These are phyloP conservation scores for Acromyrmex echinatior DNA, from an alignment of 1,140 invertebrate genomes.

Conservation along the genomic window DNA sequence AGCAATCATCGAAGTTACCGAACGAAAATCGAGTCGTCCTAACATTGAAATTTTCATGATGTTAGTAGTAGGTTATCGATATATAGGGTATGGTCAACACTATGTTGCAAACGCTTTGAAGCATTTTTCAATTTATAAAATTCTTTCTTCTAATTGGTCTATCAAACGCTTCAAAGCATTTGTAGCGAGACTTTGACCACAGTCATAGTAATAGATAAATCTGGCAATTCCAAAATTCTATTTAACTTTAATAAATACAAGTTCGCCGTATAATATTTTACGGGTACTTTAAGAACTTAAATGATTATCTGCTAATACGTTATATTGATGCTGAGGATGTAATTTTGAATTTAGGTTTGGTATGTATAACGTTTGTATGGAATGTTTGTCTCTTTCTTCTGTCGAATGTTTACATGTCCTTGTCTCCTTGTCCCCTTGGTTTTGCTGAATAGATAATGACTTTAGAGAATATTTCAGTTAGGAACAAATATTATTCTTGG, in stretches of 20 bases:
- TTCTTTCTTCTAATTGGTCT: too few species aligned
- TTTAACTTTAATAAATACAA: not conserved
- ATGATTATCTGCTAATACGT: not conserved
- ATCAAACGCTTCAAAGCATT: too few species aligned
- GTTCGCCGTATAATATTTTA: not conserved
- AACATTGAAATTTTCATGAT: not conserved
- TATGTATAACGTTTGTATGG: constrained; percentile 42
- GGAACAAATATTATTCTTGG: constrained; percentile 43
- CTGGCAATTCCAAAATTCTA: not conserved
- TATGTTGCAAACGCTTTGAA: too few species aligned
- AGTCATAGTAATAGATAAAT: not conserved
- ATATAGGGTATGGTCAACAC: too few species aligned
- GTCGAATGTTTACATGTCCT: constrained; percentile 64
- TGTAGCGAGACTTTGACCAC: too few species aligned
- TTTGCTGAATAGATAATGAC: not conserved
- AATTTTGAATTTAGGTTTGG: constrained; percentile 49
- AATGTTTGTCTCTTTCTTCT: constrained; percentile 68
- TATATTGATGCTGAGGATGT: not conserved
- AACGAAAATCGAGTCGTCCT: not conserved
- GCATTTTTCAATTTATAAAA: too few species aligned
- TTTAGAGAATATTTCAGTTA: constrained; percentile 1
- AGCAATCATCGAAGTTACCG: not conserved
- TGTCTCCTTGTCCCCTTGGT: constrained; percentile 56
- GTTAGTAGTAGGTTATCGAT: not conserved
- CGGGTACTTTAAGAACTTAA: not conserved